Evolutionary conservation across 2,797 vertebrate genomes (phyloP), one percentile per base, ranked within the genome.

Genomic region (Hafferia zeledoni): DNA sequence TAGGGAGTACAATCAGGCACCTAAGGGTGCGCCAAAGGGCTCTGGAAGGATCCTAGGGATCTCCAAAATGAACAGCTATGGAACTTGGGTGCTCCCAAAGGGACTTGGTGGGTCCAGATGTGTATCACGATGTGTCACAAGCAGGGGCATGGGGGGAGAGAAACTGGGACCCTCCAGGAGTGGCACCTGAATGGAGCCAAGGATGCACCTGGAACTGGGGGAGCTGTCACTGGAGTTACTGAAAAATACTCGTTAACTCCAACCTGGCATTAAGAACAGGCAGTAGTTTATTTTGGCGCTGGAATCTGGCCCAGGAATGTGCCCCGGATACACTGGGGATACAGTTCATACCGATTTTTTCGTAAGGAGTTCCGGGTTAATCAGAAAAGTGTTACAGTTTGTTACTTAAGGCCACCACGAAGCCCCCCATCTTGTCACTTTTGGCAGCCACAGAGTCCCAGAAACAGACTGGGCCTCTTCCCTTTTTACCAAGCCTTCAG

Each of bases 131-230:
- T 9, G 14, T 53, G 25, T 20, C 24, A 3, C 31, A 33, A 31
- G 17, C 0, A 0, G 68, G 69, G 19, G 39, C 1, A 5, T 11
- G 61, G 5, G 41, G 44, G 18, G 4, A 63, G 49, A n/a, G 28
- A 24, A 11, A 10, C 14, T 11, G 39, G 33, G n/a, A 53, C 6
- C 24, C 35, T 5, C 37, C 59, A 30, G 25, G 19, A 60, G 35
- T 60, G 59, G 37, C 11, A 60, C 28, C 27, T 6, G 25, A 60
- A 27, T 28, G 59, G 35, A 63, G 30, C 39, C 22, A 10, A 23
- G 20, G 30, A 25, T 47, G 50, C 35, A 35, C 20, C 25, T 41
- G 37, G 53, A 22, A 12, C 8, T 60, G 71, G 30, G 16, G 33
- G 10, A 59, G 57, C 17, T 59, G 57, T 13, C 11, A 9, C 16